Percentiles rank a stretch among this genome's conserved stretches.
phyloP scores from a whole-genome alignment of 2,888 invertebrate genomes.

The Lasioglossum oenotherae region DNA sequence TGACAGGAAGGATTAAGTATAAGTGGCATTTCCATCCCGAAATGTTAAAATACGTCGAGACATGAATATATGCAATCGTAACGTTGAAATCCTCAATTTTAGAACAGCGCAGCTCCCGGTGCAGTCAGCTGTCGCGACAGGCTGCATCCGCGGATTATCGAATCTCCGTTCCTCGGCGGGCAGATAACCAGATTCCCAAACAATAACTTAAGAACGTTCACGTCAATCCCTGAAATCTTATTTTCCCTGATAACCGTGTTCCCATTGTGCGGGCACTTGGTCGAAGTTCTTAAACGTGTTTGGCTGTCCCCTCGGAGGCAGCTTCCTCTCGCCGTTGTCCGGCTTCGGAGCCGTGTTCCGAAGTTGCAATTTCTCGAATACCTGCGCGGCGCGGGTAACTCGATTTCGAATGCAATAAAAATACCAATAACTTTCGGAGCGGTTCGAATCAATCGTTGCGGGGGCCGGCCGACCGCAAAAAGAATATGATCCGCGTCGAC shows the following conservation, averaged over 20 bases:
- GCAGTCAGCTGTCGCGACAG: not conserved
- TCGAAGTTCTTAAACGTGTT: conserved; percentile 10
- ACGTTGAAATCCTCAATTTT: not conserved
- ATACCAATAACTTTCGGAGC: conserved; percentile 35
- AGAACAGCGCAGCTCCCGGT: not conserved
- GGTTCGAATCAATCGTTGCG: conserved; percentile 22
- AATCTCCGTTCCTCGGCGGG: not conserved
- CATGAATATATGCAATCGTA: not conserved
- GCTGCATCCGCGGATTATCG: not conserved
- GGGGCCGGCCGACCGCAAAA: conserved; percentile 6
- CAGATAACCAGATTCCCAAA: not conserved
- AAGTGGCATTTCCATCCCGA: too few relatives aligned
- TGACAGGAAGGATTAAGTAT: too few relatives aligned
- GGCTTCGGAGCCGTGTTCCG: not conserved
- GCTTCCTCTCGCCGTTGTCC: not conserved
- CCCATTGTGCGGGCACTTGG: not conserved
- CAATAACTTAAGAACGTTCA: not conserved
- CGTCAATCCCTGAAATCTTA: not conserved
- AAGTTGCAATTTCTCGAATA: conserved; percentile 6
- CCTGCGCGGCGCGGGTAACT: not conserved
- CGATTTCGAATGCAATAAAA: conserved; percentile 31
- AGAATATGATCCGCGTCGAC: conserved; percentile 7
- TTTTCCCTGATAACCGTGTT: conserved; percentile 5
- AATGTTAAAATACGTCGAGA: too few relatives aligned
- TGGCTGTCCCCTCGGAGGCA: not conserved